Percentiles rank a stretch among this genome's conserved stretches.
Evolutionary conservation across 2,888 invertebrate species (phyloP).

Genomic region (Siphonodentalium dalli): DNA sequence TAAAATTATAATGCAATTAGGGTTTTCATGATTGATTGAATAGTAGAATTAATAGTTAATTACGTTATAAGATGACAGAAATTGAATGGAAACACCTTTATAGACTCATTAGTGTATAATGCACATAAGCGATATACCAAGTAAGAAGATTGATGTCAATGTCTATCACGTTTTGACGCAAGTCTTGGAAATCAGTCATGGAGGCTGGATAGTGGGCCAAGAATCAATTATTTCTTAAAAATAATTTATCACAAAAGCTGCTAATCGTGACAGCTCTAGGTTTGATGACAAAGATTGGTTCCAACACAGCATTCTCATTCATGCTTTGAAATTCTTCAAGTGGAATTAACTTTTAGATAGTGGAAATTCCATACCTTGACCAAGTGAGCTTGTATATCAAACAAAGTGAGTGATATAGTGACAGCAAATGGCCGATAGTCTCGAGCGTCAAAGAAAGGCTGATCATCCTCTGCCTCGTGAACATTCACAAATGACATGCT

Average conservation of each 20-base stretch:
- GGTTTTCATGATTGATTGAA: too few species aligned
- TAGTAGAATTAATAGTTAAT: too few species aligned
- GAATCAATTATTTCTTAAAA: too few species aligned
- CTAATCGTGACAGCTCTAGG: neutral
- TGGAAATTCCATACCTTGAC: conserved; percentile 71
- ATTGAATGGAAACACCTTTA: too few species aligned
- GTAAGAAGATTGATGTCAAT: too few species aligned
- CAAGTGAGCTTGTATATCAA: conserved; percentile 94
- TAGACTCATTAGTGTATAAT: too few species aligned
- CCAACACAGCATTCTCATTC: neutral
- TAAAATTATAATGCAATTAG: too few species aligned
- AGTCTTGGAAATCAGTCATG: too few species aligned
- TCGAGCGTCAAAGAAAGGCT: conserved; percentile 78
- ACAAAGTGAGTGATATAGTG: conserved; percentile 89
- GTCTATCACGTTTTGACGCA: too few species aligned
- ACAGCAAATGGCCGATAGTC: conserved; percentile 89
- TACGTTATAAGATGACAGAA: too few species aligned
- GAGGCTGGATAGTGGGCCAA: too few species aligned
- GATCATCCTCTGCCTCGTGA: conserved; percentile 33
- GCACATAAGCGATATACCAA: too few species aligned
- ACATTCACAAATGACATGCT: conserved; percentile 24
- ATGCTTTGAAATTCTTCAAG: neutral
- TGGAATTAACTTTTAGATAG: neutral
- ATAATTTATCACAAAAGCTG: neutral
- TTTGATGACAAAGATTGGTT: neutral